A percentile compares a stretch with the other conserved stretches of the same genome.
phyloP scores from a whole-genome alignment of 2,888 invertebrate species.

The Salpingus planirostris region DNA sequence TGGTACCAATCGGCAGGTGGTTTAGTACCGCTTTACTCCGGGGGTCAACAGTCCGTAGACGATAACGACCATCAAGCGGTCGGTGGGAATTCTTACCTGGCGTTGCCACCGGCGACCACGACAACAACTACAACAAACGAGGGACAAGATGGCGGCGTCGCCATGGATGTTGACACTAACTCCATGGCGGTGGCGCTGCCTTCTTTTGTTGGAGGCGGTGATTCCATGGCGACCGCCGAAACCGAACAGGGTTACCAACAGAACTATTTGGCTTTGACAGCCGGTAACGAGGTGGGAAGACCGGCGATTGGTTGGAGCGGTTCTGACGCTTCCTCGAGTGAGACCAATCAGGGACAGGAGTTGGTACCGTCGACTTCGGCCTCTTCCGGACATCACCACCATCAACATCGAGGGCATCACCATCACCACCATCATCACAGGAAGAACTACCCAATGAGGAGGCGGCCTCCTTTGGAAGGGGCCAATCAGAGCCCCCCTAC shows the following conservation, averaged over 20 bases:
- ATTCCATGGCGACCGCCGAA: constrained; percentile 22
- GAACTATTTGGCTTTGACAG: constrained; percentile 36
- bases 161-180: constrained; percentile 15
- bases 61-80: not conserved
- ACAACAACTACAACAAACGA: too few relatives aligned
- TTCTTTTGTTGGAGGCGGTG: not conserved
- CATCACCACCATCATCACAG: constrained; percentile 16
- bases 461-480: constrained; percentile 31
- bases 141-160: too few relatives aligned
- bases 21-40: too few relatives aligned
- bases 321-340: constrained; percentile 20
- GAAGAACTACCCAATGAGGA: constrained; percentile 21
- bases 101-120: too few relatives aligned
- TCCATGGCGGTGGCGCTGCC: constrained; percentile 22
- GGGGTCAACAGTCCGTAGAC: too few relatives aligned
- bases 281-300: constrained; percentile 34
- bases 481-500: constrained; percentile 30
- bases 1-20: constrained; percentile 14
- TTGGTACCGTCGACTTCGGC: constrained; percentile 42
- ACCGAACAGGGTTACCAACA: constrained; percentile 23
- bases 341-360: too few relatives aligned
- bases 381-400: constrained; percentile 1
- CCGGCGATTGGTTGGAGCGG: constrained; percentile 16
- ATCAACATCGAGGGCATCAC: too few relatives aligned
- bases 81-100: too few relatives aligned